Evolutionary conservation across 2,888 invertebrate species (phyloP).

Genomic region (Apodemia mormo): DNA sequence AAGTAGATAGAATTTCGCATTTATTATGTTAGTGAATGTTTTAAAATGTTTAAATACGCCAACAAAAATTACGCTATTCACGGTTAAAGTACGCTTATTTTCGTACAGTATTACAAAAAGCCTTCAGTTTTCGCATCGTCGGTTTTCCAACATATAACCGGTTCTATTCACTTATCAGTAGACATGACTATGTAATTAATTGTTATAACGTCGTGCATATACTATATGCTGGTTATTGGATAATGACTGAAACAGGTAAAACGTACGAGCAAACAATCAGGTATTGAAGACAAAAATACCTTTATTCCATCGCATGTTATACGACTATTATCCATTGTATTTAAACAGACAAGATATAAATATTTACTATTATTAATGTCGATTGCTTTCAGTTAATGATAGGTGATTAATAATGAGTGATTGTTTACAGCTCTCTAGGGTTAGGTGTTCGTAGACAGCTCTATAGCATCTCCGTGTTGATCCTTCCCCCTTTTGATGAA

Average conservation of each 20-base stretch:
- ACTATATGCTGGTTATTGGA: not conserved
- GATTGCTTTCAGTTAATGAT: not conserved
- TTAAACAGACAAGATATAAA: not conserved
- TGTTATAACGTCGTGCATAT: not conserved
- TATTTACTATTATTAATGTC: not conserved
- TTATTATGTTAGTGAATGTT: too few relatives aligned
- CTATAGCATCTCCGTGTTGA: too few relatives aligned
- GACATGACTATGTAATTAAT: conserved; percentile 6
- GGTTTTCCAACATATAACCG: conserved; percentile 15
- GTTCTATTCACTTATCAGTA: not conserved
- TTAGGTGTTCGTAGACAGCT: too few relatives aligned
- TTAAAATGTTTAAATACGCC: not conserved
- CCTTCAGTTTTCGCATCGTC: conserved; percentile 15
- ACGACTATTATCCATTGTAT: conserved; percentile 3
- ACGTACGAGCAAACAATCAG: not conserved
- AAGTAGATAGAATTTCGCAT: too few relatives aligned
- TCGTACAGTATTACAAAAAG: conserved; percentile 9
- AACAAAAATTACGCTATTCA: not conserved
- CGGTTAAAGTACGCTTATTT: conserved; percentile 4
- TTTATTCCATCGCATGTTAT: conserved; percentile 1
- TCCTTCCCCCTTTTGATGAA: too few relatives aligned
- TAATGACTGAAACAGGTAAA: conserved; percentile 12
- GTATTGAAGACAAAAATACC: not conserved
- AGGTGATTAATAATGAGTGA: too few relatives aligned
- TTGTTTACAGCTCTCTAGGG: too few relatives aligned